These are phyloP conservation scores for Tretioscincus oriximinensis DNA, from an alignment of 2,113 vertebrate genomes.

Conservation along the genomic window DNA sequence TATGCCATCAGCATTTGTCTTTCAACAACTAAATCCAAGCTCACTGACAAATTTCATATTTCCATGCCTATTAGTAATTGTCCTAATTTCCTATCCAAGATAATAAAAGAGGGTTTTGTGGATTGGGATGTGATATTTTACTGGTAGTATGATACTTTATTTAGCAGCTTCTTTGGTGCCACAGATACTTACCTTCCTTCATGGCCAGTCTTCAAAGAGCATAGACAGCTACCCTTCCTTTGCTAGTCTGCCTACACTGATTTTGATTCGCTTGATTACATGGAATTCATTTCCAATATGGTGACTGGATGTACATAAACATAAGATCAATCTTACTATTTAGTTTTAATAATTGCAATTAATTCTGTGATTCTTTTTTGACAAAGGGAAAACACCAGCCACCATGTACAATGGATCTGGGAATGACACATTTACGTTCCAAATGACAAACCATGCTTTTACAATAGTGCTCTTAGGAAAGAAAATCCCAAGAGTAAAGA, in stretches of 20 bases:
- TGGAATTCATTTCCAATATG: background rate
- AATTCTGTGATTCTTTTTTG: background rate
- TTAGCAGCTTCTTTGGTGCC: no score
- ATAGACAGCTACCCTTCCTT: background rate
- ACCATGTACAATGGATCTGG: background rate
- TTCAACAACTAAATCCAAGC: no score
- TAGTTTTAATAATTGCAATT: background rate
- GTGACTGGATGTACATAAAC: no score
- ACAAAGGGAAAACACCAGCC: background rate
- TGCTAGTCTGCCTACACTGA: background rate
- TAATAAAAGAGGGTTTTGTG: no score
- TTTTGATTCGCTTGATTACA: background rate
- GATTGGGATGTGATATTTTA: no score
- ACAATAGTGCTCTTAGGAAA: background rate
- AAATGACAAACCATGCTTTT: background rate
- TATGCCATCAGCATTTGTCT: no score
- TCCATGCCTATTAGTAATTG: no score
- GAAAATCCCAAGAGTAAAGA: background rate
- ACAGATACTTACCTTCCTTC: no score
- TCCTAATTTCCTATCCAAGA: no score
- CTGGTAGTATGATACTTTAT: no score
- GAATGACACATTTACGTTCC: background rate
- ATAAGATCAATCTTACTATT: background rate
- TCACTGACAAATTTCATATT: no score
- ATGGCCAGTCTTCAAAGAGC: background rate